phyloP scores from a whole-genome alignment of 2,888 invertebrate genomes.

The Polymixis lichenea region DNA sequence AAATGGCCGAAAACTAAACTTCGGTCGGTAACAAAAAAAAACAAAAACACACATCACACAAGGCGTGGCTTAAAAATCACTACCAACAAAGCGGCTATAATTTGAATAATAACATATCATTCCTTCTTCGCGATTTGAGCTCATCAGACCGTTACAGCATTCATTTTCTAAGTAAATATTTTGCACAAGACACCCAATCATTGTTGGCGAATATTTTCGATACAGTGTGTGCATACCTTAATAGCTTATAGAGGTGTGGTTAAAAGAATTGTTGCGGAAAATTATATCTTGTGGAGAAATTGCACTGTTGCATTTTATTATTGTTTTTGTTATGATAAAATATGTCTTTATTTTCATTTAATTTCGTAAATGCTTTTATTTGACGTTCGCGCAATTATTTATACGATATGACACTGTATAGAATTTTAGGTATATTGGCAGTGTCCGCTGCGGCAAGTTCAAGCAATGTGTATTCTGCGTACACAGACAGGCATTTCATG shows the following conservation, averaged over 20 bases:
- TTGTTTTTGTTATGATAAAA: neutral
- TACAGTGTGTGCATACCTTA: constrained; percentile 38
- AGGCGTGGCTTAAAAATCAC: constrained; percentile 32
- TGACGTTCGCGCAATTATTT: too few species aligned
- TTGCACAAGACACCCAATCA: constrained; percentile 35
- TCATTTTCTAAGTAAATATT: constrained; percentile 36
- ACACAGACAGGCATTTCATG: too few species aligned
- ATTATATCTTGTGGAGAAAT: neutral
- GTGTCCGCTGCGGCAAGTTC: too few species aligned
- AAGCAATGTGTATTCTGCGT: too few species aligned
- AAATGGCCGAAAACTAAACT: too few species aligned
- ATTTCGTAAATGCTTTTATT: too few species aligned
- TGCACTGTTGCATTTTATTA: neutral
- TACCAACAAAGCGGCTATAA: constrained; percentile 9
- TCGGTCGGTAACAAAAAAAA: neutral
- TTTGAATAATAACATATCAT: constrained; percentile 23
- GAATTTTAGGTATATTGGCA: too few species aligned
- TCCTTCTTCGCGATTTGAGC: constrained; percentile 37
- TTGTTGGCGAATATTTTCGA: constrained; percentile 29
- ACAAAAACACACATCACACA: neutral
- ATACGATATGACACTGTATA: too few species aligned
- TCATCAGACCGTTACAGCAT: constrained; percentile 13
- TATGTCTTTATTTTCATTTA: neutral
- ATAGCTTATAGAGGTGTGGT: constrained; percentile 19
- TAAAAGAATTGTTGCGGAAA: constrained; percentile 27